Conservation (phyloP, 1,140 invertebrate species). For the Pseudomyrmex gracilis region DNA sequence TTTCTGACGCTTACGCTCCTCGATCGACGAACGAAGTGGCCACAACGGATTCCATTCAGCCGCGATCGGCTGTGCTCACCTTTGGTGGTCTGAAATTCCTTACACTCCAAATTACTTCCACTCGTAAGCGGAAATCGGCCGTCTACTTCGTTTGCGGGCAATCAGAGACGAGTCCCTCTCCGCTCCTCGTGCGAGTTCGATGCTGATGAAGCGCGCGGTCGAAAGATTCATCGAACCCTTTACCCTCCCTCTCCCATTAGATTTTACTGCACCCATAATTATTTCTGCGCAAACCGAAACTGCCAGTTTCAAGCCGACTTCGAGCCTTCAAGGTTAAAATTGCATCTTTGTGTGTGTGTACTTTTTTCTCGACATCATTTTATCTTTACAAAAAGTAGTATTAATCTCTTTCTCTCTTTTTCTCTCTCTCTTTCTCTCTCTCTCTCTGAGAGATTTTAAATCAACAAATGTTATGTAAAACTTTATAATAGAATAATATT, state of each 20-base stretch:
- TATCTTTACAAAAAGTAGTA: no score
- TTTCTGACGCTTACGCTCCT: slow-evolving; percentile 74
- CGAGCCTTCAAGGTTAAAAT: slow-evolving; percentile 36
- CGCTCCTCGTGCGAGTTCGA: slow-evolving; percentile 49
- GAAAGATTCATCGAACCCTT: slow-evolving; percentile 67
- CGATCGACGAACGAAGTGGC: slow-evolving; percentile 76
- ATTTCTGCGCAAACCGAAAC: slow-evolving; percentile 48
- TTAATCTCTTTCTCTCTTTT: no score
- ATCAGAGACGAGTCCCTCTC: slow-evolving; percentile 65
- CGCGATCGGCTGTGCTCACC: slow-evolving; percentile 72
- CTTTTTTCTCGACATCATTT: slow-evolving; percentile 5
- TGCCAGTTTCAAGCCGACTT: not conserved
- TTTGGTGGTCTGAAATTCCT: slow-evolving; percentile 82
- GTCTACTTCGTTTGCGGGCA: slow-evolving; percentile 67
- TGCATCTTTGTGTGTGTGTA: not conserved
- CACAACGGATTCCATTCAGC: slow-evolving; percentile 78
- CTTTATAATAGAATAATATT: no score
- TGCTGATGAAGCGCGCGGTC: slow-evolving; percentile 55
- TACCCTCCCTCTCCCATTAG: slow-evolving; percentile 40
- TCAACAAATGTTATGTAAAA: no score
- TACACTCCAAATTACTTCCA: slow-evolving; percentile 78
- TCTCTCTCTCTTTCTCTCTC: no score
- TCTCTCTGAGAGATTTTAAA: no score
- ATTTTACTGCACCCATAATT: slow-evolving; percentile 64
- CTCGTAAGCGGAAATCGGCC: slow-evolving; percentile 79